A percentile compares a stretch with the other conserved stretches of the same genome.
phyloP scores from a whole-genome alignment of 2,797 vertebrate species.

The Helarctos malayanus region DNA sequence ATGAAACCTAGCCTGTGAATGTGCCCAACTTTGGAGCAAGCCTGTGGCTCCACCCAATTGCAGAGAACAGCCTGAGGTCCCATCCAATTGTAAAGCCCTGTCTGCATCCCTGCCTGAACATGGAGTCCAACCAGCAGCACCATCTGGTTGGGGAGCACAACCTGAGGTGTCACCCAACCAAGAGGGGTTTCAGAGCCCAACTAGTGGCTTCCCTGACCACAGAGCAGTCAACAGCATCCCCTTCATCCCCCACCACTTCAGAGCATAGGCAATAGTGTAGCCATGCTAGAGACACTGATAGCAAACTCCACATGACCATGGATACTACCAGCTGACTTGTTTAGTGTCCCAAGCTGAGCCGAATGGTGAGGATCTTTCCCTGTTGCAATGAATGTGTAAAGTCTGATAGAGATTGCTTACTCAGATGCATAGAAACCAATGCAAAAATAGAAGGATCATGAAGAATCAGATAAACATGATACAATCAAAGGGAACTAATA shows the following conservation, averaged over 20 bases:
- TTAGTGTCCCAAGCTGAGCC: neutral
- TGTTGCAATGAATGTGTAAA: neutral
- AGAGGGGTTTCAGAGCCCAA: neutral
- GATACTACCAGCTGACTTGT: neutral
- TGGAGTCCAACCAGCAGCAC: neutral
- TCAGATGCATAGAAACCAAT: neutral
- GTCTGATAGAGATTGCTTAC: neutral
- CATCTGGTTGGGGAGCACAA: neutral
- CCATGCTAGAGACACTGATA: neutral
- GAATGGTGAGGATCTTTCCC: neutral
- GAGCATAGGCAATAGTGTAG: neutral
- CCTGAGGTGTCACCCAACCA: neutral
- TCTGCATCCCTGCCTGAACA: neutral
- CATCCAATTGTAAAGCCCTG: neutral
- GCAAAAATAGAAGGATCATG: neutral
- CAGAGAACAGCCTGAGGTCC: neutral
- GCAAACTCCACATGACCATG: neutral
- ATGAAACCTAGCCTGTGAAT: neutral
- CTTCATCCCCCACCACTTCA: neutral
- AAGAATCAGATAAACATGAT: neutral
- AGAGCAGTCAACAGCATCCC: neutral
- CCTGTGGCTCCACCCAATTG: neutral
- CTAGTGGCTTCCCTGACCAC: neutral
- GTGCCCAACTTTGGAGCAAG: neutral
- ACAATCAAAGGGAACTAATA: constrained; percentile 21